A percentile compares a stretch with the other conserved stretches of the same genome.
These are phyloP conservation scores for Phyllopteryx taeniolatus DNA, from an alignment of 2,113 vertebrate genomes.

Conservation along the genomic window DNA sequence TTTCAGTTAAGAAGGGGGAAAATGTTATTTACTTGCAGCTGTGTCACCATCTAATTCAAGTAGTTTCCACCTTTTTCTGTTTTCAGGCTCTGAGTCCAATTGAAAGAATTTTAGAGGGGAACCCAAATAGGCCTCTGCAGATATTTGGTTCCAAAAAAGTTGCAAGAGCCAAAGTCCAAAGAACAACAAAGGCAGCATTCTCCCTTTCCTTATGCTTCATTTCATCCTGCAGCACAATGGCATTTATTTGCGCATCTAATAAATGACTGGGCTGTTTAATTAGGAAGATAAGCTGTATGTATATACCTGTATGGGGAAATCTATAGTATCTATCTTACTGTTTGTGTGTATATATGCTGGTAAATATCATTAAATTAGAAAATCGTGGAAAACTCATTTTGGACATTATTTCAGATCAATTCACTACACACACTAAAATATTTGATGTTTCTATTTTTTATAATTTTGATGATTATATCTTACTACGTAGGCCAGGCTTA, in stretches of 20 bases:
- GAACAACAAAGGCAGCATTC: slow-evolving; percentile 59
- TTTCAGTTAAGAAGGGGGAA: background rate
- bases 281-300: slow-evolving; percentile 2
- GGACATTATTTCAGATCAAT: background rate
- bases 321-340: background rate
- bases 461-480: background rate
- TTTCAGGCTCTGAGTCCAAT: background rate
- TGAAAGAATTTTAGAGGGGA: background rate
- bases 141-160: background rate
- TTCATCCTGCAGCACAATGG: slow-evolving; percentile 25
- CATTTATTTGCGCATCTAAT: slow-evolving; percentile 36
- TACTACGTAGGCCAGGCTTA: too few species aligned
- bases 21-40: background rate
- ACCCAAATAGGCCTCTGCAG: background rate
- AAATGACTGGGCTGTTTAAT: slow-evolving; percentile 35
- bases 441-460: background rate
- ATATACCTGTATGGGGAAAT: background rate
- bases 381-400: background rate
- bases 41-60: background rate
- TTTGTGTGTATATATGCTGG: background rate
- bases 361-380: background rate
- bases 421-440: background rate
- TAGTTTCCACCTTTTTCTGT: too few species aligned
- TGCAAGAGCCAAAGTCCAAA: slow-evolving; percentile 15
- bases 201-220: slow-evolving; percentile 37